These are phyloP conservation scores for Epinephelus coioides DNA, from an alignment of 2,797 vertebrate genomes.

Conservation along the genomic window DNA sequence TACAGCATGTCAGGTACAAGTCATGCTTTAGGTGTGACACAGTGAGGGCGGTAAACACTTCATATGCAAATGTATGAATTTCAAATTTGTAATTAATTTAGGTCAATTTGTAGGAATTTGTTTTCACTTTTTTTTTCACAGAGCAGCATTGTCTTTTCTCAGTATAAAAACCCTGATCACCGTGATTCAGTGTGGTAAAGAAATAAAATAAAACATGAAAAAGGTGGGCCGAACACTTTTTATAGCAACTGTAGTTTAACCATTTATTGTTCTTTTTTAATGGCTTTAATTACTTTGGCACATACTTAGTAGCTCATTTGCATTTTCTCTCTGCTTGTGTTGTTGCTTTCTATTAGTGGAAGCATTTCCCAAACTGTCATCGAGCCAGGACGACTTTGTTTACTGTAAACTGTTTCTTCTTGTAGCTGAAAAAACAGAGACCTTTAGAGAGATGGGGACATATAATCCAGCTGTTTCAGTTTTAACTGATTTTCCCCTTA, in stretches of 20 bases:
- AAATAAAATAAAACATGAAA: neutral
- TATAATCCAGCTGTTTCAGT: neutral
- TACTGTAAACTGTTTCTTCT: constrained; percentile 1
- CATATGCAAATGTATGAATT: neutral
- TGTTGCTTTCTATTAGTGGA: constrained; percentile 25
- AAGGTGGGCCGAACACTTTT: neutral
- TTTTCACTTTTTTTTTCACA: neutral
- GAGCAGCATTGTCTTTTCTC: neutral
- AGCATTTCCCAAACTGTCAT: constrained; percentile 34
- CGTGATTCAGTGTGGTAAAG: neutral
- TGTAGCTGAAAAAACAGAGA: neutral
- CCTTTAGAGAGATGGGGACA: neutral
- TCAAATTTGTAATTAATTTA: neutral
- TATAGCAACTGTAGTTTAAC: constrained; percentile 18
- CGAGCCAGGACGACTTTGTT: neutral
- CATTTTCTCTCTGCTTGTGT: constrained; percentile 8
- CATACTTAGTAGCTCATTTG: constrained; percentile 17
- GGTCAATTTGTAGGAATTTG: neutral
- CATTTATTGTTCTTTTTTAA: constrained; percentile 16
- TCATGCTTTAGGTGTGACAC: neutral
- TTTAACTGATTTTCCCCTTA: neutral
- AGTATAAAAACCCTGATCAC: neutral
- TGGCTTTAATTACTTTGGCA: constrained; percentile 22
- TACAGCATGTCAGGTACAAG: constrained; percentile 9
- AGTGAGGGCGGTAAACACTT: neutral